Evolutionary conservation across 2,113 vertebrate species (phyloP).

Genomic region (Jaculus jaculus): DNA sequence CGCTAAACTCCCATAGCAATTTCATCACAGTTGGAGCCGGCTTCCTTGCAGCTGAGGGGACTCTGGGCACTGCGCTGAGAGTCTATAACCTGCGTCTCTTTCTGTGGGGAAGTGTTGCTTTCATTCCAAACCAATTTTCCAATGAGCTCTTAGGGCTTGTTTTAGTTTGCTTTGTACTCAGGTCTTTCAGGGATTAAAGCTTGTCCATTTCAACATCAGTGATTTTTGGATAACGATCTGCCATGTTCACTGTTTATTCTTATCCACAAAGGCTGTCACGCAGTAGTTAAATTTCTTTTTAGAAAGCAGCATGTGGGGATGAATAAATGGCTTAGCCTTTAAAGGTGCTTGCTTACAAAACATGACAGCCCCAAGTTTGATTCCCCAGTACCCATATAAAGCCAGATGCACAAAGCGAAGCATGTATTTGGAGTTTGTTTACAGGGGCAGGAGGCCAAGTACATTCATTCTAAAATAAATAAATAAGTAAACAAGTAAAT

Average conservation of each 20-base stretch:
- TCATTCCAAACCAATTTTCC: not conserved
- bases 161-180: not conserved
- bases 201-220: not conserved
- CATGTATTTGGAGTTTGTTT: too few species aligned
- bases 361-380: too few species aligned
- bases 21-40: not conserved
- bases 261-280: not conserved
- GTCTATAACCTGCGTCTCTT: not conserved
- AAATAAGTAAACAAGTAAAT: too few species aligned
- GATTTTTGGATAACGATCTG: not conserved
- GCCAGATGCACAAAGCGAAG: too few species aligned
- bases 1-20: not conserved
- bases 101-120: not conserved
- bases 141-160: not conserved
- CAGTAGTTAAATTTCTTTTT: slow-evolving; percentile 6
- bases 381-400: too few species aligned
- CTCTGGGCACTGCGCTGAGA: not conserved
- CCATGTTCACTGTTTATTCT: not conserved
- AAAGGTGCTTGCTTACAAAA: too few species aligned
- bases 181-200: not conserved
- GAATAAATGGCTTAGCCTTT: too few species aligned
- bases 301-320: not conserved
- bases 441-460: too few species aligned
- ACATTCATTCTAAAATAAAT: too few species aligned
- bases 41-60: not conserved